These are phyloP conservation scores for Chromoteleia sp. DNA, from an alignment of 2,888 invertebrate genomes.

Conservation along the genomic window DNA sequence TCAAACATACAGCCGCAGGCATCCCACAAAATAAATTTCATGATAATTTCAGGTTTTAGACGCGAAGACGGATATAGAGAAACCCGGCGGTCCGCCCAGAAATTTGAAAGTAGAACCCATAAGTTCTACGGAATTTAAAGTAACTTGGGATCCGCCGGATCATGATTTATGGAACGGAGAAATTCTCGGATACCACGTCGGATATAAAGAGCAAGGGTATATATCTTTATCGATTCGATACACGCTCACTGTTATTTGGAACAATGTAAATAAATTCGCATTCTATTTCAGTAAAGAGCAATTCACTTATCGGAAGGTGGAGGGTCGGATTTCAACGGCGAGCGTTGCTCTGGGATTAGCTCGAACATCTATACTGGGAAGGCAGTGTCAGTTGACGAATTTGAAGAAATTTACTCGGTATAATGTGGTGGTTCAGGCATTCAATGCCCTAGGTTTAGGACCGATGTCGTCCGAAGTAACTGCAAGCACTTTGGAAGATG, in stretches of 20 bases:
- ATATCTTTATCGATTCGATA: conserved; percentile 24
- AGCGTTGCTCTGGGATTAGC: conserved; percentile 82
- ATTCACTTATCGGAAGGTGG: conserved; percentile 82
- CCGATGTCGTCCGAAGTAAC: conserved; percentile 86
- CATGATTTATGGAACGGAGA: conserved; percentile 95
- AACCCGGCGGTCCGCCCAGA: conserved; percentile 92
- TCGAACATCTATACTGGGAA: conserved; percentile 82
- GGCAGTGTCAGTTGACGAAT: conserved; percentile 82
- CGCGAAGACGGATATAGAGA: conserved; percentile 83
- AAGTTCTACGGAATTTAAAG: conserved; percentile 93
- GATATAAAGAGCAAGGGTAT: conserved; percentile 89
- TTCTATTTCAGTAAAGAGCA: conserved; percentile 75
- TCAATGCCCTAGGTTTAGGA: conserved; percentile 85
- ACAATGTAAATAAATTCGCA: conserved; percentile 46
- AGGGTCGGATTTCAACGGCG: conserved; percentile 82
- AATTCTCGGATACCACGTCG: conserved; percentile 94
- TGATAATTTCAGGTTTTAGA: conserved; percentile 79
- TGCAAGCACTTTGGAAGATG: conserved; percentile 86
- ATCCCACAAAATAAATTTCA: conserved; percentile 12
- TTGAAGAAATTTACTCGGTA: conserved; percentile 86
- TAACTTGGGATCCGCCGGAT: conserved; percentile 95
- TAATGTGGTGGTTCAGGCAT: conserved; percentile 85
- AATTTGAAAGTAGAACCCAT: conserved; percentile 93
- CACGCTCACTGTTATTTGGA: conserved; percentile 25
- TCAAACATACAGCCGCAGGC: not conserved